phyloP scores from a whole-genome alignment of 2,888 invertebrate species.

The Odontomyia ornata region DNA sequence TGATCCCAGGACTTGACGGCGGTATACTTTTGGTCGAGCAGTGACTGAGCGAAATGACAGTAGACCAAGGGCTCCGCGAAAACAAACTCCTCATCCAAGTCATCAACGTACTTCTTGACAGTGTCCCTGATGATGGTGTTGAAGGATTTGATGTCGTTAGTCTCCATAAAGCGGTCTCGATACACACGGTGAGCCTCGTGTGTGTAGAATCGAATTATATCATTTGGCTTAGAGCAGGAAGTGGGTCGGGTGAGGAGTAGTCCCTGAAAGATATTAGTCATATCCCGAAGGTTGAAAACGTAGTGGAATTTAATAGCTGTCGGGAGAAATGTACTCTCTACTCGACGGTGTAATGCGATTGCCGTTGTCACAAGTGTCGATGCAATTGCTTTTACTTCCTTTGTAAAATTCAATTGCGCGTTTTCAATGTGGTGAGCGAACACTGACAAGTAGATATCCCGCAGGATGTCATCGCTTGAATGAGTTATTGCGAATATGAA shows the following conservation, averaged over 20 bases:
- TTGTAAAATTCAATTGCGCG: constrained; percentile 73
- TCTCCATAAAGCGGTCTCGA: constrained; percentile 88
- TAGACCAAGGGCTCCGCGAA: constrained; percentile 82
- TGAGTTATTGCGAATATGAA: constrained; percentile 86
- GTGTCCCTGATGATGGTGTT: constrained; percentile 77
- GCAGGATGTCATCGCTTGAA: constrained; percentile 81
- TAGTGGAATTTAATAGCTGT: constrained; percentile 97
- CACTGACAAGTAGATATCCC: constrained; percentile 85
- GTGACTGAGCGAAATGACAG: constrained; percentile 91
- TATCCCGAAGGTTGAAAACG: constrained; percentile 88
- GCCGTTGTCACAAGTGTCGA: constrained; percentile 71
- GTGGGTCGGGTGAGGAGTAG: constrained; percentile 83
- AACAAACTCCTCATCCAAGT: constrained; percentile 78
- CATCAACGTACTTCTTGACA: constrained; percentile 82
- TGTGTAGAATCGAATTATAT: constrained; percentile 84
- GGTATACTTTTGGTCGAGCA: constrained; percentile 82
- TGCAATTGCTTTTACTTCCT: constrained; percentile 59
- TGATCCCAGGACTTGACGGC: constrained; percentile 78
- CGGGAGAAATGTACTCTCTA: constrained; percentile 82
- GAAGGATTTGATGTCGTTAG: constrained; percentile 78
- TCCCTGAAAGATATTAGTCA: constrained; percentile 95
- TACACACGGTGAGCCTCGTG: constrained; percentile 93
- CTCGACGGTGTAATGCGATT: constrained; percentile 78
- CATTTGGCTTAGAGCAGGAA: constrained; percentile 74
- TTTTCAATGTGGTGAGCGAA: constrained; percentile 77